Conservation (phyloP, 2,113 vertebrate species). For the Megatriorchis doriae region DNA sequence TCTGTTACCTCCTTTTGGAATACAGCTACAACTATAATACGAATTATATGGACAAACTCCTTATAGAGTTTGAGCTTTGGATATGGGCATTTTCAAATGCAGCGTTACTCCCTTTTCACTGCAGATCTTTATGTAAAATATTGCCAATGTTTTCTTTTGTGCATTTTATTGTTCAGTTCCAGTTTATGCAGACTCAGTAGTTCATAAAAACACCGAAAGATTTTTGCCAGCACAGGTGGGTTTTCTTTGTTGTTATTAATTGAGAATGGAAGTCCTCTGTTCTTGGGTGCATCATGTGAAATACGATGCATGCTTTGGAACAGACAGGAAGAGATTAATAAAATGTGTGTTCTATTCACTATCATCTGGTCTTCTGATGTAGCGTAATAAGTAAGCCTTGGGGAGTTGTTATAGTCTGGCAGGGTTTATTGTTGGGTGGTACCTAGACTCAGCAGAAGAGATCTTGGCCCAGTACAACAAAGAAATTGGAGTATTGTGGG, state of each 20-base stretch:
- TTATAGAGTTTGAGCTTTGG: neutral
- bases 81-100: neutral
- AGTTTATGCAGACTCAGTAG: neutral
- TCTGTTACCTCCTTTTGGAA: neutral
- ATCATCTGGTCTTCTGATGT: neutral
- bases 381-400: neutral
- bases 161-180: neutral
- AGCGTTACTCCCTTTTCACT: neutral
- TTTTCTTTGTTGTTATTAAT: neutral
- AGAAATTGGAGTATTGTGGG: neutral
- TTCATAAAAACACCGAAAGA: neutral
- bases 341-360: neutral
- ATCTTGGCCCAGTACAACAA: neutral
- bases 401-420: neutral
- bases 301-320: neutral
- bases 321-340: neutral
- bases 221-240: neutral
- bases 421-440: neutral
- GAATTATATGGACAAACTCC: neutral
- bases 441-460: neutral
- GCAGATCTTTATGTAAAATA: neutral
- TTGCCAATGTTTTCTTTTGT: neutral
- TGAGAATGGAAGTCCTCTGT: neutral
- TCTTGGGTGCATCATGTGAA: neutral
- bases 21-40: neutral